phyloP scores from a whole-genome alignment of 2,113 vertebrate species.

The Charadrius vociferus region DNA sequence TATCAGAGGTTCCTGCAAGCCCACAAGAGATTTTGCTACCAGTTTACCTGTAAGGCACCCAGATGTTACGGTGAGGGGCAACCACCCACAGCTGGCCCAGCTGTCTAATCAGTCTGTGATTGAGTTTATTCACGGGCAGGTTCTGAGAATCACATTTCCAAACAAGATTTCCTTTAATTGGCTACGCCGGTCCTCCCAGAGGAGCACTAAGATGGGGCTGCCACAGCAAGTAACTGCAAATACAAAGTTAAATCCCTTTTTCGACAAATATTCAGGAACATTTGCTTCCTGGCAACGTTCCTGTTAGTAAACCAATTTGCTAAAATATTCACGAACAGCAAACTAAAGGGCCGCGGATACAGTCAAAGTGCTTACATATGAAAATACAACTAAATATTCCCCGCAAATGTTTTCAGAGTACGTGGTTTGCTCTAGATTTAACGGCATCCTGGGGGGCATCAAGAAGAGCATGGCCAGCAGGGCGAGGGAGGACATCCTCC shows the following conservation, averaged over 20 bases:
- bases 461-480: too few relatives aligned
- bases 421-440: neutral
- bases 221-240: neutral
- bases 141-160: neutral
- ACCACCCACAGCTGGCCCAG: neutral
- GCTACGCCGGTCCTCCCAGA: neutral
- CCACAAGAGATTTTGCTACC: neutral
- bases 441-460: too few relatives aligned
- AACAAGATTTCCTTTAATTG: neutral
- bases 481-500: too few relatives aligned
- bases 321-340: slow-evolving; percentile 51
- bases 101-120: neutral
- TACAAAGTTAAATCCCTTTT: neutral
- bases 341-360: neutral
- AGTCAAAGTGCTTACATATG: neutral
- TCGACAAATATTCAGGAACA: slow-evolving; percentile 14
- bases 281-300: slow-evolving; percentile 33
- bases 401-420: neutral
- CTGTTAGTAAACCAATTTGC: slow-evolving; percentile 43
- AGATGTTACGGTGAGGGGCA: neutral
- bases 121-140: neutral
- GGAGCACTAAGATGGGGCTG: neutral
- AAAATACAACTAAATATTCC: slow-evolving; percentile 3
- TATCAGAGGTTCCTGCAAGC: neutral
- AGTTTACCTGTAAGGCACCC: neutral